Evolutionary conservation across 2,888 invertebrate species (phyloP), one percentile per base, ranked within the genome.

Genomic region (Marronus borbonicus): DNA sequence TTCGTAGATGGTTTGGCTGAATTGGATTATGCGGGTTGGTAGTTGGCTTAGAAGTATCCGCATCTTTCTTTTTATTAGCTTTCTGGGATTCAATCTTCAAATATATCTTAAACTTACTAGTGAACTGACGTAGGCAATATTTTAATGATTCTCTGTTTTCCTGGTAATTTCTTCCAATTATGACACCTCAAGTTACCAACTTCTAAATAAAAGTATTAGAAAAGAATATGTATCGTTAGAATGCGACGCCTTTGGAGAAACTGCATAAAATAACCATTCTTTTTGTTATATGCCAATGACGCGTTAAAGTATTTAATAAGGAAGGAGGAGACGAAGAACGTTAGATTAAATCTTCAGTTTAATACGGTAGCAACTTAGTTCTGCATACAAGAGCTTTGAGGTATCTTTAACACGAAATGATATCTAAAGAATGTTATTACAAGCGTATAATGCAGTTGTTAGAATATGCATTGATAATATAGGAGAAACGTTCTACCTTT

Each of bases 401-500:
- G 68, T 24, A 50, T 17, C 36, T 39, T 65, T 17, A 10, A 55
- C 31, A 2, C 14, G 20, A 44, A 68, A 50, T 50, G 50, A 49
- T 20, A 39, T 20, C 68, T 65, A 36, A 65, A 39, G 39, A 65
- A 39, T 39, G 36, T 39, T 36, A 65, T 65, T 65, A 36, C 39
- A 44, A 12, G 39, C 12, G 36, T 39, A 65, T 65, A 65, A 50
- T 68, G 20, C 28, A 28, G 68, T n/a, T 20, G 65, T 44, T 17
- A 68, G 4, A 50, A 44, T 12, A 44, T 8, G 28, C 24, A 49
- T 24, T 68, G 28, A 8, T 12, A 62, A 28, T 24, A 17, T 7
- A 62, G 28, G n/a, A 24, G 31, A n/a, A 62, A 62, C 31, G 62
- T 62, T 62, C 62, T 62, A 8, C 62, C 24, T 52, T 50, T 50